These are phyloP conservation scores for Hyaena hyaena DNA, from an alignment of 2,113 vertebrate species.

Conservation along the genomic window DNA sequence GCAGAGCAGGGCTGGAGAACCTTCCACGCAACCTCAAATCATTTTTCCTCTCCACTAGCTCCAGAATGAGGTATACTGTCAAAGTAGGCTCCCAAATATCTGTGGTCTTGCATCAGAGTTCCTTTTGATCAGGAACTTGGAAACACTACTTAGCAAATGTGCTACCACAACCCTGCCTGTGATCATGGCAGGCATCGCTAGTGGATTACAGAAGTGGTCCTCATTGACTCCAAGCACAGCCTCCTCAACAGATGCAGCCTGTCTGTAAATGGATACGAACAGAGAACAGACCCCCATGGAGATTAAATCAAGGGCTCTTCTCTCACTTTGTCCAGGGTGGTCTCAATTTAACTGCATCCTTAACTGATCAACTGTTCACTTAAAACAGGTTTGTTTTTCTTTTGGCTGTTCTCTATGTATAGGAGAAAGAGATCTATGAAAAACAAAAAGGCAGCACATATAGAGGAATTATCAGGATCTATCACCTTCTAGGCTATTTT, in stretches of 20 bases:
- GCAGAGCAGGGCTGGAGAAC: not conserved
- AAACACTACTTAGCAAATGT: not conserved
- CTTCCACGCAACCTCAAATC: rapidly evolving
- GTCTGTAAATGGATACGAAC: not conserved
- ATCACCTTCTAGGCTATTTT: not conserved
- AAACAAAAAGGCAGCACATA: not conserved
- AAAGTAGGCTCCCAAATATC: not conserved
- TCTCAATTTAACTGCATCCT: not conserved
- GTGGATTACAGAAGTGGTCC: not conserved
- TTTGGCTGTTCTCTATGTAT: no score
- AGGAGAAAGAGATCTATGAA: not conserved
- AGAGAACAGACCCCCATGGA: not conserved
- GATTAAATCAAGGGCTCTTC: not conserved
- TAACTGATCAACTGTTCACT: not conserved
- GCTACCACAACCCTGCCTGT: rapidly evolving
- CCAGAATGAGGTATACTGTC: not conserved
- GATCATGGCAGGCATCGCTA: not conserved
- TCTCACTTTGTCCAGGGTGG: not conserved
- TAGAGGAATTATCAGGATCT: not conserved
- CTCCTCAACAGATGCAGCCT: not conserved
- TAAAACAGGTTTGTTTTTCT: not conserved
- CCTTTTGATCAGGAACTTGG: not conserved
- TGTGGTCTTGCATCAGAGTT: not conserved
- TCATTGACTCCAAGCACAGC: not conserved
- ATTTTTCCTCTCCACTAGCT: not conserved